Base-by-base conservation (phyloP, 2,113 vertebrate genomes). In the Ailurus styani region DNA sequence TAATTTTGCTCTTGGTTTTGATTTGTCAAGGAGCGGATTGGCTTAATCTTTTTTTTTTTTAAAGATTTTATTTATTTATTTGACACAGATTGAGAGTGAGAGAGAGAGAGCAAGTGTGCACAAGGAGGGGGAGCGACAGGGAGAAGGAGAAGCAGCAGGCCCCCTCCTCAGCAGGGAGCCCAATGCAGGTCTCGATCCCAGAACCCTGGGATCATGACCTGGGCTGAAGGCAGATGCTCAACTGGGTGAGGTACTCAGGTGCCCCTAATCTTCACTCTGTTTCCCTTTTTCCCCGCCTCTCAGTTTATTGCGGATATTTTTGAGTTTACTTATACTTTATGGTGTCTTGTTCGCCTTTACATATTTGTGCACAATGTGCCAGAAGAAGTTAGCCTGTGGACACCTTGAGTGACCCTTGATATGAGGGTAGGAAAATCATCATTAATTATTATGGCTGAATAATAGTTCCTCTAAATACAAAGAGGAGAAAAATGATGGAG, bases 1-100 rank as follows among this genome's bases (percentile, higher is more conserved):
- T 96, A 78, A 55, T 93, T 64, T 93, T 90, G 52, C 34, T 83
- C n/a, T 93, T 82, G 42, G 12, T 87, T 86, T 93, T 90, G 37
- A 57, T 73, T 50, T 95, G 45, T 87, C 42, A 84, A 50, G 23
- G 55, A 83, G 13, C 86, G 55, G n/a, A 66, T 40, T 81, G 34
- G 86, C 23, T 73, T 88, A 68, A 73, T 94, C n/a, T 83, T 87
- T 60, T 60, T 60, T 60, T 60, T 57, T 60, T 60, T 60, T 60
- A 5, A 60, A 60, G 57, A 60, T 60, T 60, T 60, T 60, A 60
- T 60, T 60, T 60, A 11, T 60, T 60, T 60, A 27, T 27, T 60
- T 60, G 57, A 60, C 25, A 27, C 20, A 55, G 55, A 47, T 47
- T 7, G 47, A 7, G 8, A 47, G 47, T 9, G 47, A 47, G 47